Percentiles rank a stretch among this genome's conserved stretches.
These are phyloP conservation scores for Saccostrea echinata DNA, from an alignment of 1,140 invertebrate species.

Conservation along the genomic window DNA sequence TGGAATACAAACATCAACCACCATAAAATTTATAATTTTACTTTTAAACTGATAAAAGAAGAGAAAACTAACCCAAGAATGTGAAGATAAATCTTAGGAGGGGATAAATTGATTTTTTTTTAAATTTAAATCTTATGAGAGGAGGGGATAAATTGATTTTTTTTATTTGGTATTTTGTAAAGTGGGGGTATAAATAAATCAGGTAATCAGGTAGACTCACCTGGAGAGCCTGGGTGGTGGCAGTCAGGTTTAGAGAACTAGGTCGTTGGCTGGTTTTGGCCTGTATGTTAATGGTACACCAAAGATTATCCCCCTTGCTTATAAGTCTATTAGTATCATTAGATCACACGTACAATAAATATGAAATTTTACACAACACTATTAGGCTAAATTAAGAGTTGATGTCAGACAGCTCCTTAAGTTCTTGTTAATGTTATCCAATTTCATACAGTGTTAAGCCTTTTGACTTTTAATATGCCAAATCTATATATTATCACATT, in stretches of 20 bases:
- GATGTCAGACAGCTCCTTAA: conserved; percentile 2
- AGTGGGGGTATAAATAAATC: background rate
- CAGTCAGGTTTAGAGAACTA: conserved; percentile 73
- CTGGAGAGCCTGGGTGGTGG: conserved; percentile 76
- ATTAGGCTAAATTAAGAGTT: background rate
- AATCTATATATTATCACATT: background rate
- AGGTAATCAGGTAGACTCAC: conserved; percentile 64
- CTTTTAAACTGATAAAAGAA: background rate
- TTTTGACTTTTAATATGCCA: background rate
- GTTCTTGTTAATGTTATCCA: background rate
- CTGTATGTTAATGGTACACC: conserved; percentile 65
- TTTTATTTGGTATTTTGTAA: background rate
- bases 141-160: background rate
- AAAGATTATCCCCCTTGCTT: conserved; percentile 44
- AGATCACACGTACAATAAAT: conserved; percentile 3
- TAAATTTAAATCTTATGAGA: background rate
- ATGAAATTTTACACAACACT: background rate
- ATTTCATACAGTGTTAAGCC: background rate
- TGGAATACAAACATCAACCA: background rate
- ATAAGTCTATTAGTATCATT: conserved; percentile 16
- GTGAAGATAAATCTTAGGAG: background rate
- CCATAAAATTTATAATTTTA: background rate
- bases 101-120: background rate
- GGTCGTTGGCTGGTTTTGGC: conserved; percentile 73
- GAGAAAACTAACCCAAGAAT: background rate